These are phyloP conservation scores for Lordiphosa andalusiaca DNA, from an alignment of 2,888 invertebrate genomes.

Conservation along the genomic window DNA sequence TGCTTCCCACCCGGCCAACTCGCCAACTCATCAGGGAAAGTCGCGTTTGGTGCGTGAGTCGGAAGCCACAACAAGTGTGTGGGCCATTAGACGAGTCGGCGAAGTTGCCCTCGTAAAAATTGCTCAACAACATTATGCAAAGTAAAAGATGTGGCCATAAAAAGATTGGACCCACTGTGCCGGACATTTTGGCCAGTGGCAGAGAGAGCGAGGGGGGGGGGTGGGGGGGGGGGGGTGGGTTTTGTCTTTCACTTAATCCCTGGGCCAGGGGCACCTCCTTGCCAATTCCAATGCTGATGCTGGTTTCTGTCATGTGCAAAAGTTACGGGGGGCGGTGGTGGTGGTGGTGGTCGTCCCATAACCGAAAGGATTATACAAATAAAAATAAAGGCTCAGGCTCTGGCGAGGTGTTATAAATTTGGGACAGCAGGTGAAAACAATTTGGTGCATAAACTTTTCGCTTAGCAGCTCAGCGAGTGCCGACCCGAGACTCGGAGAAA, in stretches of 20 bases:
- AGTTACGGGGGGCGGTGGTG: slow-evolving; percentile 48
- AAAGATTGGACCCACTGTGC: slow-evolving; percentile 53
- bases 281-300: slow-evolving; percentile 68
- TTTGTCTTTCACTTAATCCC: slow-evolving; percentile 70
- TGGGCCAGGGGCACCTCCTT: slow-evolving; percentile 44
- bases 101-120: slow-evolving; percentile 58
- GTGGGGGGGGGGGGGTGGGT: slow-evolving; percentile 32
- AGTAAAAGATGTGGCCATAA: slow-evolving; percentile 50
- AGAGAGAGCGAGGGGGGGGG: slow-evolving; percentile 10
- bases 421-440: slow-evolving; percentile 74
- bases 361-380: slow-evolving; percentile 74
- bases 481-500: slow-evolving; percentile 30
- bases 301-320: slow-evolving; percentile 71
- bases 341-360: slow-evolving; percentile 33
- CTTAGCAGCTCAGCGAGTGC: slow-evolving; percentile 57
- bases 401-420: slow-evolving; percentile 67
- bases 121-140: slow-evolving; percentile 64
- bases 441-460: slow-evolving; percentile 73
- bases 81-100: slow-evolving; percentile 48
- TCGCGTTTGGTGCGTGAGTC: slow-evolving; percentile 27
- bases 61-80: slow-evolving; percentile 64
- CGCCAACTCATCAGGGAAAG: slow-evolving; percentile 49
- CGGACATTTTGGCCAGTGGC: slow-evolving; percentile 30
- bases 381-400: slow-evolving; percentile 56
- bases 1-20: slow-evolving; percentile 28